Percentiles rank a stretch among this genome's conserved stretches.
phyloP scores from a whole-genome alignment of 2,113 vertebrate genomes.

The Pholis gunnellus region DNA sequence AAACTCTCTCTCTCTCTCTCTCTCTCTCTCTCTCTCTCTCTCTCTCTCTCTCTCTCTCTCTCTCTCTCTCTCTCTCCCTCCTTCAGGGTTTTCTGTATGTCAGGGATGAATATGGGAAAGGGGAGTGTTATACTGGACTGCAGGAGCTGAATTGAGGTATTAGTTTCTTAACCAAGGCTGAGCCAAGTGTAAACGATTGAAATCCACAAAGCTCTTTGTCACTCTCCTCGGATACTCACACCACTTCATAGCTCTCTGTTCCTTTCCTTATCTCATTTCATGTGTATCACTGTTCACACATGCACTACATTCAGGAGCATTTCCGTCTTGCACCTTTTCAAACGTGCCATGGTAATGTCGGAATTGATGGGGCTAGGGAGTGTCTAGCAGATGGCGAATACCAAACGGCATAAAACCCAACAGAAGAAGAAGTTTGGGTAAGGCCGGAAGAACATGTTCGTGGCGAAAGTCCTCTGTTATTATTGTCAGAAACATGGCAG shows the following conservation, averaged over 20 bases:
- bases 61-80: constrained; percentile 25
- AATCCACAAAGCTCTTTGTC: constrained; percentile 67
- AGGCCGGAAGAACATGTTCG: not conserved
- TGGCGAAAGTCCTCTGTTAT: not conserved
- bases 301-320: not conserved
- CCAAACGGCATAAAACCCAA: not conserved
- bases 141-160: constrained; percentile 75
- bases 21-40: constrained; percentile 5
- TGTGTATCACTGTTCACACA: not conserved
- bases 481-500: not conserved
- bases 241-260: constrained; percentile 20
- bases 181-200: constrained; percentile 71
- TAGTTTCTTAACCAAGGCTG: constrained; percentile 76
- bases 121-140: constrained; percentile 69
- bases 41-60: not conserved
- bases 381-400: not conserved
- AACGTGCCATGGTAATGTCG: not conserved
- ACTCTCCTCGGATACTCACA: constrained; percentile 33
- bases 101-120: constrained; percentile 73
- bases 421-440: not conserved
- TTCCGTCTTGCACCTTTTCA: not conserved
- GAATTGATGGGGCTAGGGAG: not conserved
- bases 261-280: constrained; percentile 15
- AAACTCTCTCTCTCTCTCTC: constrained; percentile 57
- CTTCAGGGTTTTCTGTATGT: constrained; percentile 62